Percentiles rank a stretch among this genome's conserved stretches.
These are phyloP conservation scores for Limnephilus auricula DNA, from an alignment of 2,888 invertebrate species.

Conservation along the genomic window DNA sequence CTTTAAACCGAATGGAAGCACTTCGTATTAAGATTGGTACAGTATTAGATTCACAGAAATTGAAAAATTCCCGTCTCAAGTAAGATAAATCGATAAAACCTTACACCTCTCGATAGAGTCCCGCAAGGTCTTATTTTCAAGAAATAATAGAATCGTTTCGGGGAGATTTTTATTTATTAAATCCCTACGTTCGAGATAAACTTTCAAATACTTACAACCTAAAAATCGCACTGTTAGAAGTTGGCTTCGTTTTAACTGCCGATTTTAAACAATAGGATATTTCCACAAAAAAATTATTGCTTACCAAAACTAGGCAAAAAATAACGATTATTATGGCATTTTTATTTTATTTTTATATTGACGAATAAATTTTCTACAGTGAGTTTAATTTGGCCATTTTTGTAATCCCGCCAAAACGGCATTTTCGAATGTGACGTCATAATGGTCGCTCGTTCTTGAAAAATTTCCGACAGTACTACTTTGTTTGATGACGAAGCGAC, in stretches of 20 bases:
- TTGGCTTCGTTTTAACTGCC: neutral
- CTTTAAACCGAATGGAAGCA: constrained; percentile 4
- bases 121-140: neutral
- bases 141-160: neutral
- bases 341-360: too few species aligned
- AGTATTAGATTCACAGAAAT: neutral
- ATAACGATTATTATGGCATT: too few species aligned
- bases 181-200: neutral
- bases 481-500: too few species aligned
- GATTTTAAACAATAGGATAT: too few species aligned
- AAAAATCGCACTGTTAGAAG: neutral
- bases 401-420: too few species aligned
- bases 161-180: neutral
- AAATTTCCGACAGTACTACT: too few species aligned
- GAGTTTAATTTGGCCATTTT: too few species aligned
- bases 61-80: neutral
- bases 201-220: neutral
- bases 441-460: too few species aligned
- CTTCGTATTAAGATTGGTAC: constrained; percentile 1
- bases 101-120: neutral
- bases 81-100: neutral
- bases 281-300: too few species aligned
- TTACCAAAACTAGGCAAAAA: too few species aligned
- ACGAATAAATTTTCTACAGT: too few species aligned
- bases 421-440: too few species aligned